Evolutionary conservation across 2,113 vertebrate species (phyloP).

Genomic region (Vulpes lagopus): DNA sequence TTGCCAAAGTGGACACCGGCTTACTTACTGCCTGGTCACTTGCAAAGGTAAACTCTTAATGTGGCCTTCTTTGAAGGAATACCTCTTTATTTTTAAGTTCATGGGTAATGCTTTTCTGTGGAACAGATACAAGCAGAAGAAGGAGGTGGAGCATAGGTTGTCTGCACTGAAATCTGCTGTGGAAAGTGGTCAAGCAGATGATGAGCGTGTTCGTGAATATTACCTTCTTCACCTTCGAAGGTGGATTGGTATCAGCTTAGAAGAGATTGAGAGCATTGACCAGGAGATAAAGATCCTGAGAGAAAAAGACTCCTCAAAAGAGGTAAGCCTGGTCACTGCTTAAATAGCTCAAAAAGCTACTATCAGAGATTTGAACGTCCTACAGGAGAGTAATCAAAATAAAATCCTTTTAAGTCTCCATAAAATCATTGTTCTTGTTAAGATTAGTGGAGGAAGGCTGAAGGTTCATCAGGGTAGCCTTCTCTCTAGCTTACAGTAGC

Average conservation of each 20-base stretch:
- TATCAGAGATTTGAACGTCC: conserved; percentile 14
- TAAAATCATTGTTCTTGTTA: conserved; percentile 21
- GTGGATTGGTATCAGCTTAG: conserved; percentile 92
- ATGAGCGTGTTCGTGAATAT: conserved; percentile 92
- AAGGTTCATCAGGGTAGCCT: background rate
- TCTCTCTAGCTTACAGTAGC: background rate
- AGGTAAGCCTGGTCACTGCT: conserved; percentile 83
- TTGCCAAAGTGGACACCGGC: background rate
- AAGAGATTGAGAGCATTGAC: conserved; percentile 96
- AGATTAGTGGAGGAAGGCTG: background rate
- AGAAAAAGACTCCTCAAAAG: conserved; percentile 87
- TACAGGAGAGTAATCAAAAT: background rate
- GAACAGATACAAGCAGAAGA: conserved; percentile 93
- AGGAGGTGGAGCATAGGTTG: conserved; percentile 92
- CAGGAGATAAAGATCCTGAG: conserved; percentile 93
- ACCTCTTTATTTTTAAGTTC: conserved; percentile 59
- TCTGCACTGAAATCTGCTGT: conserved; percentile 88
- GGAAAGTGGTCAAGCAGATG: conserved; percentile 92
- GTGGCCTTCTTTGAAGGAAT: conserved; percentile 46
- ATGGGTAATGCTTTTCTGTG: conserved; percentile 73
- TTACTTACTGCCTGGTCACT: background rate
- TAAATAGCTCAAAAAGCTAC: conserved; percentile 7
- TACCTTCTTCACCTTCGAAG: conserved; percentile 91
- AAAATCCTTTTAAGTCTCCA: conserved; percentile 8
- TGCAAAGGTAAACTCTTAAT: conserved; percentile 37